Percentiles rank a stretch among this genome's conserved stretches.
Conservation (phyloP, 2,888 invertebrate genomes). For the Ophion slaviceki region DNA sequence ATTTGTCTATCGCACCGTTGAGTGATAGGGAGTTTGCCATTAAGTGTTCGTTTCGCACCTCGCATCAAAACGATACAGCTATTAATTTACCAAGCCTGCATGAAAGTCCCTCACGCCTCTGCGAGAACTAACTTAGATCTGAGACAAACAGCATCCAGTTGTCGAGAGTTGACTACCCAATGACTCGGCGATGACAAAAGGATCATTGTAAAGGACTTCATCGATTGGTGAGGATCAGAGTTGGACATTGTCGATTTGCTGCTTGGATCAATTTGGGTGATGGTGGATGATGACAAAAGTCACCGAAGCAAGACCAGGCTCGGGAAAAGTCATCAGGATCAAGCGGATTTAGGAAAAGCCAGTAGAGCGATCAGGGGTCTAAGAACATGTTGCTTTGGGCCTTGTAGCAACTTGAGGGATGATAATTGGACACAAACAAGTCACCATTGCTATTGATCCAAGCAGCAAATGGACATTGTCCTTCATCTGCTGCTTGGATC, state of each 20-base stretch:
- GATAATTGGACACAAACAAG: no score
- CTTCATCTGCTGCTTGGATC: background rate
- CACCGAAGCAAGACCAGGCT: background rate
- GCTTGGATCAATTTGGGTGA: background rate
- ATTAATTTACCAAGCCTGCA: slow-evolving; percentile 79
- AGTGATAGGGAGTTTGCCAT: slow-evolving; percentile 77
- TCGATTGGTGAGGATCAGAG: background rate
- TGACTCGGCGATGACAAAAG: background rate
- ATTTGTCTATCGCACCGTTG: slow-evolving; percentile 69
- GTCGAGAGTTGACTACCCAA: background rate
- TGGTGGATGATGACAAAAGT: background rate
- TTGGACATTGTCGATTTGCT: background rate
- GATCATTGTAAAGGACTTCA: background rate
- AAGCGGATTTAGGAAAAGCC: background rate
- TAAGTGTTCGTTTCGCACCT: slow-evolving; percentile 82
- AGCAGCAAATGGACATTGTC: background rate
- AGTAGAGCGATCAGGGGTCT: background rate
- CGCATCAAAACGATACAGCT: slow-evolving; percentile 77
- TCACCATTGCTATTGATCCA: no score
- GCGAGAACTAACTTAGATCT: no score
- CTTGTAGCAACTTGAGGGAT: no score
- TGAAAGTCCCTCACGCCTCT: background rate
- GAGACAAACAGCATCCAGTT: no score
- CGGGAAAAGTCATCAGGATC: background rate
- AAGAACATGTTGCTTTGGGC: no score